Base-by-base conservation (phyloP, 2,888 invertebrate genomes). In the Steinernema carpocapsae region DNA sequence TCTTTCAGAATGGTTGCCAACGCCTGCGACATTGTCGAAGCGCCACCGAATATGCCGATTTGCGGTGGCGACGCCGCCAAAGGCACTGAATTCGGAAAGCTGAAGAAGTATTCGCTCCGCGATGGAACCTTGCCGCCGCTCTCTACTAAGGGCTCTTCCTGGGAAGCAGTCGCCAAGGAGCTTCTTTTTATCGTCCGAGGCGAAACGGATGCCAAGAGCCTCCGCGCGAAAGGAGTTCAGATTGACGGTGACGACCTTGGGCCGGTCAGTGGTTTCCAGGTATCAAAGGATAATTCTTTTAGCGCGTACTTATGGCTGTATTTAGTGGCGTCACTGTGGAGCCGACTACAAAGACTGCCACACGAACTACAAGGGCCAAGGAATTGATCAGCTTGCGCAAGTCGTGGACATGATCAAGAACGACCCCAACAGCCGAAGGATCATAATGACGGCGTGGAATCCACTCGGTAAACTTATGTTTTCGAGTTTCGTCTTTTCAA, bases 191-290 rank as follows among this genome's bases (percentile, higher is more conserved):
- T 82, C 72, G 80, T 82, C 72, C 48, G 79, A 1, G 97, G 96
- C 0, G 92, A 92, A 24, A 97, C 97, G 0, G 93, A 95, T 89
- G 93, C 94, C 0, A 93, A 93, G 84, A 64, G 90, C 92, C 72
- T 80, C 10, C 76, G 73, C 95, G 96, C 0, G 92, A 92, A 37
- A 46, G 84, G 82, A 19, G 80, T 97, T 4, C 93, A 92, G 83
- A 97, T 99, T 85, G 93, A 93, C 88, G 95, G 94, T 90, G 96
- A 96, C 75, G 97, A 97, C 89, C 90, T 97, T 59, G 97, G 97
- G 0, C 97, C 97, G 0, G 92, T 97, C 0, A 99, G 99, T 90
- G 97, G 97, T 0, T 99, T 97, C 87, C 97, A 97, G 78, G 83
- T 84, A 43, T 26, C 70, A 72, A 43, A 22, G 29, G n/a, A n/a